A percentile compares a stretch with the other conserved stretches of the same genome.
These are phyloP conservation scores for Pseudotriccus pelzelni DNA, from an alignment of 2,797 vertebrate species.

Conservation along the genomic window DNA sequence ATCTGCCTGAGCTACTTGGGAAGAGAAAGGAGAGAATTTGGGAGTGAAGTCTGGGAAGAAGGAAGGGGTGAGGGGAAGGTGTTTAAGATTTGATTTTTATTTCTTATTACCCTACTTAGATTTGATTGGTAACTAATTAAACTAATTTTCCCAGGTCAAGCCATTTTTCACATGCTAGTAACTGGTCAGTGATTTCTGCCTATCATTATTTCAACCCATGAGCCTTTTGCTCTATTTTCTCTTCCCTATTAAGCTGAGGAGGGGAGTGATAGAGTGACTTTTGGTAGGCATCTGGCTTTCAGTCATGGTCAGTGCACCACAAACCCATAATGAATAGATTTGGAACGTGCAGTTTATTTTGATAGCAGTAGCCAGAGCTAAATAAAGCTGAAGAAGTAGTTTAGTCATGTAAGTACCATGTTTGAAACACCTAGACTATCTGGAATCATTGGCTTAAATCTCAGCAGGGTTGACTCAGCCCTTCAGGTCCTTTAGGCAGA, in stretches of 20 bases:
- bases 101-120: background rate
- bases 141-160: background rate
- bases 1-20: too few species aligned
- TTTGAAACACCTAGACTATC: constrained; percentile 21
- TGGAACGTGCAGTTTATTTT: constrained; percentile 8
- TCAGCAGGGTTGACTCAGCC: background rate
- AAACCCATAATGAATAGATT: constrained; percentile 4
- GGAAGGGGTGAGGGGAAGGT: background rate
- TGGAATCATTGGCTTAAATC: background rate
- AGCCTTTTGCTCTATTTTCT: background rate
- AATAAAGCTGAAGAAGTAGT: background rate
- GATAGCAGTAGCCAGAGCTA: background rate
- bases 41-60: background rate
- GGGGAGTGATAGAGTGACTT: background rate
- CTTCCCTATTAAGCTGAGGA: background rate
- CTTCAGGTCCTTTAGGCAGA: background rate
- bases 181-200: background rate
- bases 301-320: background rate
- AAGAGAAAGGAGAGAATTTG: background rate
- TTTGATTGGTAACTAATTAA: background rate
- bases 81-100: background rate
- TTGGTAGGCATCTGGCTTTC: background rate
- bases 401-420: background rate
- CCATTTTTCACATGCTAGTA: background rate
- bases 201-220: background rate